Evolutionary conservation across 2,888 invertebrate genomes (phyloP), one percentile per base, ranked within the genome.

Genomic region (Trachelus tabidus): DNA sequence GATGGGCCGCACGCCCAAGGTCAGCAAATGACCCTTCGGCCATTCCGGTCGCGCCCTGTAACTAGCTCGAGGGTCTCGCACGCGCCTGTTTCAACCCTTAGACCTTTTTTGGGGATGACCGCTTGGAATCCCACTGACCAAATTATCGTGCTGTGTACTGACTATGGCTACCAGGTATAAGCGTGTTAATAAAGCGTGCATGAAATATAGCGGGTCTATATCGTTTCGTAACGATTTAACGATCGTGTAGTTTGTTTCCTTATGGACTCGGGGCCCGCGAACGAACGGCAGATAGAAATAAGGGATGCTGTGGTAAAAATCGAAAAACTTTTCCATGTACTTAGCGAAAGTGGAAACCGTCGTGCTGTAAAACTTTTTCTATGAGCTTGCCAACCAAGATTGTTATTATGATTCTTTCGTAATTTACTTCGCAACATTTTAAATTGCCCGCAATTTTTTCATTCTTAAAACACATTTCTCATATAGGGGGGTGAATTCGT

Each of bases 1-100:
- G 87, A 85, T 83, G 89, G 79, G 87, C 89, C 86, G 89, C 90
- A 90, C 91, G 90, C 90, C 90, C 88, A 88, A 86, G 91, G 90
- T 90, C 83, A 80, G 86, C 78, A 86, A 87, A 86, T 89, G 88
- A 90, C 87, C 89, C 87, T 79, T 86, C 30, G 86, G 84, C 80
- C 85, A 82, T 78, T 80, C 81, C 83, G 85, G 86, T 90, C 89
- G 87, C 86, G 89, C 88, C 89, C 88, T 79, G 85, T 84, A 81
- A 79, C 82, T 85, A 81, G 77, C 81, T 77, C 79, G 79, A 85
- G 83, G 86, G 79, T 83, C 71, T 77, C 75, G 84, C 85, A 83
- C 85, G 85, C 86, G 85, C 82, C 84, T 80, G 79, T 80, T 75
- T 75, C 79, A 3, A 77, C 75, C 77, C 80, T 83, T 83, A 71